A percentile compares a stretch with the other conserved stretches of the same genome.
Evolutionary conservation across 2,888 invertebrate species (phyloP).

Genomic region (Alviniconcha strummeri): DNA sequence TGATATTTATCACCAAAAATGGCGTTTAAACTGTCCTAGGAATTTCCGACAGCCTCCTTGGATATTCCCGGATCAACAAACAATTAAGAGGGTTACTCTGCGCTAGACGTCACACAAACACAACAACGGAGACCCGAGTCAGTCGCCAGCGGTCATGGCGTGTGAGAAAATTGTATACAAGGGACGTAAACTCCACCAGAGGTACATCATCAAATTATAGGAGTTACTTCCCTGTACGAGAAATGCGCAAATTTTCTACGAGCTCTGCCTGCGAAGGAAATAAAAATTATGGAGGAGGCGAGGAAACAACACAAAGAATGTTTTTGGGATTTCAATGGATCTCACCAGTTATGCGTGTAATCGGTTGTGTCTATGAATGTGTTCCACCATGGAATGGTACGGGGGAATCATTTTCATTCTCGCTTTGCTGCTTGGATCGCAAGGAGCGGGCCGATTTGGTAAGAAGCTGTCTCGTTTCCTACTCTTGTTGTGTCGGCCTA

Average conservation of each 20-base stretch:
- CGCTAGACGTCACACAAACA: no score
- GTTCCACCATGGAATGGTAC: conserved; percentile 24
- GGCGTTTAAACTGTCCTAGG: no score
- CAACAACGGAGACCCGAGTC: no score
- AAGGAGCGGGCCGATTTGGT: conserved; percentile 29
- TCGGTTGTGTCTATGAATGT: neutral
- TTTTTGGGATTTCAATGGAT: neutral
- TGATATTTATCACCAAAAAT: no score
- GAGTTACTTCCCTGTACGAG: conserved; percentile 9
- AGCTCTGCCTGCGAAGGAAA: neutral
- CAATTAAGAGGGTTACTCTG: no score
- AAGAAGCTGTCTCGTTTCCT: neutral
- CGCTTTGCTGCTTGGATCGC: conserved; percentile 10
- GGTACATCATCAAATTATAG: no score
- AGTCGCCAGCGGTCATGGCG: no score
- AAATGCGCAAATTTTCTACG: conserved; percentile 23
- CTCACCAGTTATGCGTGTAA: conserved; percentile 27
- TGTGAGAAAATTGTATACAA: no score
- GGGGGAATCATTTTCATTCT: conserved; percentile 2
- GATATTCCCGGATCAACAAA: no score
- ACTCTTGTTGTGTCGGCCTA: neutral
- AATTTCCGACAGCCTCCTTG: no score
- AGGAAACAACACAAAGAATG: conserved; percentile 28
- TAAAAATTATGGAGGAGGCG: conserved; percentile 31
- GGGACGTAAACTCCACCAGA: no score